Evolutionary conservation across 1,140 invertebrate genomes (phyloP).

Genomic region (Helicorthomorpha holstii): DNA sequence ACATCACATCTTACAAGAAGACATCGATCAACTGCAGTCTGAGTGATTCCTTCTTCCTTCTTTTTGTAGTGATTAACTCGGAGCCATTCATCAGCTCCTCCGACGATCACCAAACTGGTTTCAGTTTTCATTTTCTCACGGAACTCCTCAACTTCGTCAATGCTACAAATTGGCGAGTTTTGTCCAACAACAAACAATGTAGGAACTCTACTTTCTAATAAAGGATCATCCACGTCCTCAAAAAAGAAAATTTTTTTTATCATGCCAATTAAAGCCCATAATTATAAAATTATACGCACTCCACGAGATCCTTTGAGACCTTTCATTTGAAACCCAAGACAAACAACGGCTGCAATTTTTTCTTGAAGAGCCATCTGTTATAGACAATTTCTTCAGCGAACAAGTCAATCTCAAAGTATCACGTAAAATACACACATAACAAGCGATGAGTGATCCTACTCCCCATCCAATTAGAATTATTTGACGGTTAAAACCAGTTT

Average conservation of each 20-base stretch:
- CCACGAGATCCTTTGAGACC: constrained; percentile 56
- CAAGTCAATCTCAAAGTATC: neutral
- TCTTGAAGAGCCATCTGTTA: constrained; percentile 27
- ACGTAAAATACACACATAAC: constrained; percentile 22
- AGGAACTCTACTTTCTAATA: constrained; percentile 53
- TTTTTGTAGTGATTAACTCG: constrained; percentile 50
- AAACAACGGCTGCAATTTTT: constrained; percentile 50
- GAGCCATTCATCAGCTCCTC: constrained; percentile 58
- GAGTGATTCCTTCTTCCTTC: constrained; percentile 53
- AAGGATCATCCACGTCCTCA: constrained; percentile 51
- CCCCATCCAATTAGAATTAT: constrained; percentile 62
- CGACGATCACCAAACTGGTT: constrained; percentile 60
- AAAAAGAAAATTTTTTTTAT: constrained; percentile 3
- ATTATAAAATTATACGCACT: constrained; percentile 14
- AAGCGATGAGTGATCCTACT: constrained; percentile 49
- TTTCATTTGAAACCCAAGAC: constrained; percentile 59
- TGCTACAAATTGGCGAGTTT: constrained; percentile 38
- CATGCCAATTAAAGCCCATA: neutral
- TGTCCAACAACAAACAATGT: constrained; percentile 67
- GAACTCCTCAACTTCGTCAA: constrained; percentile 60
- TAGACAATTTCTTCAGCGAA: neutral
- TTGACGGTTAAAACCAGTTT: constrained; percentile 45
- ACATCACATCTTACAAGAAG: constrained; percentile 36
- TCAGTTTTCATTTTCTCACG: constrained; percentile 54
- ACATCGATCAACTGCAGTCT: constrained; percentile 60